Percentiles rank a stretch among this genome's conserved stretches.
These are phyloP conservation scores for Pseudorasbora parva DNA, from an alignment of 2,113 vertebrate genomes.

Conservation along the genomic window DNA sequence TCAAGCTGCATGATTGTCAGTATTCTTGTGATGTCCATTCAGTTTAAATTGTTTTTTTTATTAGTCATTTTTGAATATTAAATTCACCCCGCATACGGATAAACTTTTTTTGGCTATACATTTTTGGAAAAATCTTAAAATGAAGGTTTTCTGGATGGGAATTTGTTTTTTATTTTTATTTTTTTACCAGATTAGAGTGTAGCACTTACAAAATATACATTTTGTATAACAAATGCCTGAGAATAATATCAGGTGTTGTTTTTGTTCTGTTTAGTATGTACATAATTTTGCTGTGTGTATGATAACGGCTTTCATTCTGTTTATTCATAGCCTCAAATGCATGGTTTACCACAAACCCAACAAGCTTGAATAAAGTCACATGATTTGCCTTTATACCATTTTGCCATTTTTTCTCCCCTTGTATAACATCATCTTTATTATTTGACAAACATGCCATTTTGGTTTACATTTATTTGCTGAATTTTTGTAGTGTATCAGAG, in stretches of 20 bases:
- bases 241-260: slow-evolving; percentile 65
- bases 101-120: background rate
- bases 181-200: slow-evolving; percentile 58
- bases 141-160: slow-evolving; percentile 68
- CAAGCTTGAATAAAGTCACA: background rate
- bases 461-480: background rate
- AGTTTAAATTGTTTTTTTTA: too few species aligned
- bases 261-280: slow-evolving; percentile 41
- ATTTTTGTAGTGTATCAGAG: background rate
- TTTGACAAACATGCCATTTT: background rate
- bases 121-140: slow-evolving; percentile 60
- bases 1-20: slow-evolving; percentile 16
- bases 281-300: slow-evolving; percentile 43
- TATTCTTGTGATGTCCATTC: background rate
- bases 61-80: slow-evolving; percentile 1
- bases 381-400: background rate
- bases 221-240: slow-evolving; percentile 74
- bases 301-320: slow-evolving; percentile 47
- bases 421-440: background rate
- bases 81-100: background rate
- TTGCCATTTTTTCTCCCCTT: background rate
- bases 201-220: slow-evolving; percentile 69
- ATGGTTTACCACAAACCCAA: background rate
- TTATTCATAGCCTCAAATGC: too few species aligned
- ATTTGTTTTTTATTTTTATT: slow-evolving; percentile 24